phyloP scores from a whole-genome alignment of 2,113 vertebrate genomes.

The Panurus biarmicus region DNA sequence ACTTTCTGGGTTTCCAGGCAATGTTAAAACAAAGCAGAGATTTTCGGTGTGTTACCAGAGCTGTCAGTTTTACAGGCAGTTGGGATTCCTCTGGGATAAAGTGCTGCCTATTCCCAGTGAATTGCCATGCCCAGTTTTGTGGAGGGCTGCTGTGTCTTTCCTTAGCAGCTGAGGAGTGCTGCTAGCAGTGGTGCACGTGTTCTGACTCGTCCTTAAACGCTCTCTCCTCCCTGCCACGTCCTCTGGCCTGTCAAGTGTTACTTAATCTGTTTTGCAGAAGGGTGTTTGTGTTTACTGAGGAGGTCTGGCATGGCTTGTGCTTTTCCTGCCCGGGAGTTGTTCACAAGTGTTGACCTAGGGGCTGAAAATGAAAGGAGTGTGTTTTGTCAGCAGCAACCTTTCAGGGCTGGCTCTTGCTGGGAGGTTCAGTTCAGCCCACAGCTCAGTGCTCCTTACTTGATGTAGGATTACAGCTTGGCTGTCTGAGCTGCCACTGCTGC shows the following conservation, averaged over 20 bases:
- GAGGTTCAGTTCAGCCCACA: background rate
- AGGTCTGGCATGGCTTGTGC: background rate
- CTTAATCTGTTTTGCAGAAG: background rate
- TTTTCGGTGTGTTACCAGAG: background rate
- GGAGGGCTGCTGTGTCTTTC: background rate
- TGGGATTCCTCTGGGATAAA: background rate
- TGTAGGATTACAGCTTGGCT: background rate
- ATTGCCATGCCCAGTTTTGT: background rate
- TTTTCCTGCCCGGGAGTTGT: background rate
- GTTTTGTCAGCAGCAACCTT: background rate
- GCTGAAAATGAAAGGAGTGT: background rate
- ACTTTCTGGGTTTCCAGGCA: background rate
- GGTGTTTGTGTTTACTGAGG: background rate
- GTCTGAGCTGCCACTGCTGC: background rate
- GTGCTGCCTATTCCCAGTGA: background rate
- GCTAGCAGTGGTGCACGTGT: background rate
- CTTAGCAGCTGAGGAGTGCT: background rate
- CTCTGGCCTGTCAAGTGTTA: background rate
- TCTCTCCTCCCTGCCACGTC: background rate
- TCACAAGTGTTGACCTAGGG: background rate
- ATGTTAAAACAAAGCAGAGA: background rate
- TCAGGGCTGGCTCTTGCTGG: background rate
- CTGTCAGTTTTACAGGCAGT: background rate
- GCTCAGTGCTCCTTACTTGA: background rate
- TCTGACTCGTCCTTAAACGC: background rate